Evolutionary conservation across 2,797 vertebrate species (phyloP), one percentile per base, ranked within the genome.

Genomic region (Ammospiza maritima): DNA sequence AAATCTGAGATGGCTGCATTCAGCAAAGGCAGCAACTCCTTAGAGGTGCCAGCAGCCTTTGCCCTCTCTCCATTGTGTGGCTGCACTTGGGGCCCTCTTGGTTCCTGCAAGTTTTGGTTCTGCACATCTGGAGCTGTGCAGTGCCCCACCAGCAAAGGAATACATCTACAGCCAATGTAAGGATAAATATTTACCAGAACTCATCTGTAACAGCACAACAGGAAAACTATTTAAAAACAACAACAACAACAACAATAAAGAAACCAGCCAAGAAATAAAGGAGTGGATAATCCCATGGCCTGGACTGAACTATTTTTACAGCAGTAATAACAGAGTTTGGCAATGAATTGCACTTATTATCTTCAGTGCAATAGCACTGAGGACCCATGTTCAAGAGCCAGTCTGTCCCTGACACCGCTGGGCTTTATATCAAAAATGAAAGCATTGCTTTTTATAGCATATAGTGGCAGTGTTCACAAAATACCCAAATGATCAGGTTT

Each of bases 141-240:
- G 38, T 61, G 80, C 62, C 74, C 75, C 27, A 19, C 70, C 17
- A 58, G 81, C 76, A 91, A 85, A 91, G 57, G 70, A 86, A 88
- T 66, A 44, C 17, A 44, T 82, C 86, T 93, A 92, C 6, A 16
- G 81, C 76, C 90, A 95, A 79, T 76, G 81, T 62, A 91, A 90
- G 78, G 48, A 82, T 85, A 96, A 97, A 97, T 95, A 96, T 96
- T 96, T 96, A 94, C 56, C 64, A 88, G 92, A 95, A 96, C 60
- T 96, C 73, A 94, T 95, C 84, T 95, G 91, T 65, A 91, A 92
- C 65, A 96, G 88, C 90, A 93, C 92, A 94, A 88, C 89, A 96
- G 93, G 96, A 94, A 96, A 96, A 38, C 70, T 78, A 84, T 89
- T 90, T 81, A 62, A 92, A 92, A 96, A 86, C 60, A 81, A 94